Evolutionary conservation across 2,888 invertebrate species (phyloP), one percentile per base, ranked within the genome.

Genomic region (Adelphocoris suturalis): DNA sequence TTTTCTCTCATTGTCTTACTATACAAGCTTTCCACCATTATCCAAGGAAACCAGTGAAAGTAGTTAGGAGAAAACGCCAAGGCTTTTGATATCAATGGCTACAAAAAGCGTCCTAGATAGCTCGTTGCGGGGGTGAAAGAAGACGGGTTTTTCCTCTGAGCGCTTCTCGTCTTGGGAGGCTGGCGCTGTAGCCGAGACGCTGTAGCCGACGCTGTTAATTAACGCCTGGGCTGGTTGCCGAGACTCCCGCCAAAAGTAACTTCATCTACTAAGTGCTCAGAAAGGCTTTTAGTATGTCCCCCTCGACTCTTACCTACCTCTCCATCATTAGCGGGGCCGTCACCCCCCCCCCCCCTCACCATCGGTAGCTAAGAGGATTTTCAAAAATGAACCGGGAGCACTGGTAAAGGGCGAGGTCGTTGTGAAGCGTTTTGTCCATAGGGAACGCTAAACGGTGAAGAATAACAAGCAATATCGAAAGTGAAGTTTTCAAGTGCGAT

Each of bases 231-330:
- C 68, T 68, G 23, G 68, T 23, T 68, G 68, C 23, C 68, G 78
- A 47, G 82, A 23, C 82, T 48, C 47, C 82, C 82, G 82, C 82
- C 82, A 82, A 82, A 82, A 82, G 82, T 82, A 82, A 82, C 82
- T 82, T 82, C 82, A 82, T 82, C 82, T 82, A 52, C 82, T 82
- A 82, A 82, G 82, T 82, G 82, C 82, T 82, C 48, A 52, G 82
- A 82, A 82, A 82, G 82, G 82, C 82, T 82, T 82, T 82, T 52
- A 82, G 82, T 47, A 82, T 52, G 82, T 23, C 23, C 68, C 68
- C 68, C 1, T 37, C 37, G 3, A 37, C 37, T 37, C 7, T 2
- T 37, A 37, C 52, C 52, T 11, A 23, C 68, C 23, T 23, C 68
- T 12, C 68, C 68, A 23, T 68, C 68, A 68, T 68, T 68, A 68